Evolutionary conservation across 1,140 invertebrate genomes (phyloP), one percentile per base, ranked within the genome.

Genomic region (Drosophila lini): DNA sequence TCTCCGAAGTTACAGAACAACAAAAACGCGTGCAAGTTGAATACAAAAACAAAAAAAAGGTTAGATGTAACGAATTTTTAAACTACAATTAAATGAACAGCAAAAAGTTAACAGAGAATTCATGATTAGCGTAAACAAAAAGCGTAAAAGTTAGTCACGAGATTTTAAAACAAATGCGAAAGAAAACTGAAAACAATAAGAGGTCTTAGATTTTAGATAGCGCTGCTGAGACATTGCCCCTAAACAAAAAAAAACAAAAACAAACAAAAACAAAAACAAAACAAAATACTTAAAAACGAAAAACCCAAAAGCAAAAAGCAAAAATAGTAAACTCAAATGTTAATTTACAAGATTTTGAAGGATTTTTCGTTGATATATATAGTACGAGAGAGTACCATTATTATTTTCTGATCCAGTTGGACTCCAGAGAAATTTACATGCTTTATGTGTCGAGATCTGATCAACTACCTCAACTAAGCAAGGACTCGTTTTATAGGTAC

Each of bases 81-180:
- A 81, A 81, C 59, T 58, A 75, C 80, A 81, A 67, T 80, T 80
- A 74, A 80, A 83, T 52, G 25, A 42, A 82, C 81, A 84, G 81
- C 81, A 84, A 84, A 83, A 80, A 84, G 81, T 84, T 84, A 84
- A 84, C 81, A 84, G 75, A 74, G 77, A 83, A 84, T 84, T 80
- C 73, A 78, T 84, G 81, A 81, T 73, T 83, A 83, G 76, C 65
- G 81, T 84, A 83, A 76, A 83, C 25, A 34, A 22, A 15, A 36
- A 19, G 50, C 52, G 34, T 55, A 38, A 55, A 53, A 55, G 52
- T 55, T 55, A 38, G 52, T 55, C 52, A 55, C 52, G 52, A 55
- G 52, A 55, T 55, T 55, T 55, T 55, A 55, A 55, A 55, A 55
- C 52, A 55, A 55, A 55, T 55, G 52, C 52, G 52, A 55, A 55